phyloP scores from a whole-genome alignment of 2,888 invertebrate species.

The Alloplasta piceator region DNA sequence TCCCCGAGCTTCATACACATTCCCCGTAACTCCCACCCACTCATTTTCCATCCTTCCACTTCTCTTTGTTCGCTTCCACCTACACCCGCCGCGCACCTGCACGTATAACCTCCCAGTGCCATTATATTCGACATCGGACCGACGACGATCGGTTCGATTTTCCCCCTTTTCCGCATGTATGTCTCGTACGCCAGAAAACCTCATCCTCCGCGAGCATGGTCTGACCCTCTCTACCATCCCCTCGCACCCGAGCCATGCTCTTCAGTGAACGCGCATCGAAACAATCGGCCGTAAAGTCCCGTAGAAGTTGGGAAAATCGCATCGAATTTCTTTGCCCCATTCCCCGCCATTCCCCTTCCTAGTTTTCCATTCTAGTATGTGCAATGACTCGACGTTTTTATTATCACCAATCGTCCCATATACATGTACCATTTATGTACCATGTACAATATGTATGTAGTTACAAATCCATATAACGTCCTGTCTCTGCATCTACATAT shows the following conservation, averaged over 20 bases:
- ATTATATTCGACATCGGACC: conserved; percentile 58
- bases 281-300: conserved; percentile 62
- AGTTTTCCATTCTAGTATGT: not conserved
- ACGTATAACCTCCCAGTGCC: conserved; percentile 38
- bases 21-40: conserved; percentile 11
- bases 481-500: not conserved
- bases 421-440: conserved; percentile 11
- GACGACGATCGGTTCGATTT: conserved; percentile 60
- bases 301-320: conserved; percentile 58
- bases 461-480: not conserved
- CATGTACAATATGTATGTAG: not conserved
- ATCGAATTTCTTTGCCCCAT: conserved; percentile 46
- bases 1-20: conserved; percentile 39
- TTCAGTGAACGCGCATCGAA: conserved; percentile 42
- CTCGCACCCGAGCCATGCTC: not conserved
- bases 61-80: conserved; percentile 56
- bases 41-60: conserved; percentile 41
- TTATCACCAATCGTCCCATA: conserved; percentile 46
- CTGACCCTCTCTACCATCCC: conserved; percentile 10
- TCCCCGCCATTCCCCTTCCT: not conserved
- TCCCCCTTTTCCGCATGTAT: conserved; percentile 53
- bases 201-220: conserved; percentile 6
- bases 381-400: conserved; percentile 55
- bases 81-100: conserved; percentile 50
- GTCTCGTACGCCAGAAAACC: conserved; percentile 48